Base-by-base conservation (phyloP, 2,888 invertebrate genomes). In the Chirona hameri region DNA sequence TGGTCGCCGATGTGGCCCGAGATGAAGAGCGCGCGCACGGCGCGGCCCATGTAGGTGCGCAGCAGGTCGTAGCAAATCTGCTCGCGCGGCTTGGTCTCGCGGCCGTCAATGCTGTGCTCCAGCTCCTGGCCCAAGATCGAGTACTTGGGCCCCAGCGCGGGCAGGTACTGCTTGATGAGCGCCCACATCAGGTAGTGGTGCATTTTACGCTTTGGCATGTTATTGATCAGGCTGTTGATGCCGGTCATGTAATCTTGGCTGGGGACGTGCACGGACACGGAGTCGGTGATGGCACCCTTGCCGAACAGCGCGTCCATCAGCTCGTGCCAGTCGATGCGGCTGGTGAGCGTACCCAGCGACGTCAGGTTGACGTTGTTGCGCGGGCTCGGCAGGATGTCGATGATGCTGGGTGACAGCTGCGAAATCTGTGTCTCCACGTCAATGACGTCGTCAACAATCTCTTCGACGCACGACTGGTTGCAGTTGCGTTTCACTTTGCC, bases 231-330 rank as follows among this genome's bases (percentile, higher is more conserved):
- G 80, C 29, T 14, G 80, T 80, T 80, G 52, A 80, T 52, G 80
- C 80, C 80, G 18, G 27, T 52, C 52, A 80, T 80, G 80, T 80
- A 80, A 1, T 80, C 80, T 1, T 29, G 80, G 29, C 80, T 80
- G 29, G 80, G 80, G 29, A 80, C 27, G 52, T 80, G 80, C n/a
- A 80, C 52, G 15, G 52, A 52, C 27, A 80, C 80, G 7, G 52
- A 24, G 80, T 52, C 18, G 0, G 80, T 52, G 80, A 80, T 80
- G 27, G 80, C 12, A 4, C 52, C 80, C 9, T n/a, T 52, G 52
- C 80, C 80, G 29, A 80, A 80, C 15, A 80, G 80, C 27, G 80
- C 80, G 52, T 80, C 80, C 80, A 80, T 80, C 80, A 80, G 21
- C 80, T 80, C 80, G 52, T 18, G 52, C 80, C 80, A 80, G 15